These are phyloP conservation scores for Hypotaenidia philippensis DNA, from an alignment of 2,797 vertebrate species.

Conservation along the genomic window DNA sequence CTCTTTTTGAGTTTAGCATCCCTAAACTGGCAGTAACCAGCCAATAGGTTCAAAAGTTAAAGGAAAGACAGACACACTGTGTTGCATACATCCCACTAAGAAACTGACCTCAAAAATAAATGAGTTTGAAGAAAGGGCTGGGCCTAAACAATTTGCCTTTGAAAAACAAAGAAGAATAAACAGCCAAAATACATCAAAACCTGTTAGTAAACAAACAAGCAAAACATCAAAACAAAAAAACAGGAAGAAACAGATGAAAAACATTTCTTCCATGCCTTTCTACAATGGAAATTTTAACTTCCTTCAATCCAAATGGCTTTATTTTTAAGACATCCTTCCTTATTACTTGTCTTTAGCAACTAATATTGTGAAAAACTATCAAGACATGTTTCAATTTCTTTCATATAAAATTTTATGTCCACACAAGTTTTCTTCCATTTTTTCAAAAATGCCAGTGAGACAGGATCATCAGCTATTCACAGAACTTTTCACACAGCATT, in stretches of 20 bases:
- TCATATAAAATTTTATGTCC: background rate
- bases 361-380: background rate
- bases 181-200: background rate
- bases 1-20: background rate
- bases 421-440: background rate
- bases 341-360: background rate
- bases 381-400: background rate
- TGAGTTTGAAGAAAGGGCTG: background rate
- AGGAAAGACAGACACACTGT: background rate
- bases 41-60: background rate
- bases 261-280: background rate
- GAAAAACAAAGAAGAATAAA: background rate
- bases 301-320: background rate
- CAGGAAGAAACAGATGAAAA: background rate
- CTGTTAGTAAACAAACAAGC: background rate
- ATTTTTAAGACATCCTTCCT: background rate
- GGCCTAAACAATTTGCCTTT: background rate
- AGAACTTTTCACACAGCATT: background rate
- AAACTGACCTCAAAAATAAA: background rate
- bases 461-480: background rate
- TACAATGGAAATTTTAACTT: background rate
- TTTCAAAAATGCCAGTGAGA: background rate
- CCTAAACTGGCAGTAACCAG: background rate
- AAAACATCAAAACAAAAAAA: background rate
- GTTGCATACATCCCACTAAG: background rate